phyloP scores from a whole-genome alignment of 2,797 vertebrate species.

The Petrocephalus sullivani region DNA sequence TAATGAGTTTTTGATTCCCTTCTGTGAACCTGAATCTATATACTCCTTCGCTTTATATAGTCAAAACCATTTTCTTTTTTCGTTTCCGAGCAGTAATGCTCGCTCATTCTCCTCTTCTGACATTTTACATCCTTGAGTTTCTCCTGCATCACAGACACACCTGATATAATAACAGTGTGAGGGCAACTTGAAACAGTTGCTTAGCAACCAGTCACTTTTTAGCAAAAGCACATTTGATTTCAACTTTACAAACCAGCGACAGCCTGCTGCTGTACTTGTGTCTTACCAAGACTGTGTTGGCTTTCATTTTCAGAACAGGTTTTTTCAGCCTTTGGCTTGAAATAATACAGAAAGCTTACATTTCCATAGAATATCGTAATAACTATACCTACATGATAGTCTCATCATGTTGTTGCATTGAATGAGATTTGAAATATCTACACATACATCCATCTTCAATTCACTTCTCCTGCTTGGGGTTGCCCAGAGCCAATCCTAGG shows the following conservation, averaged over 20 bases:
- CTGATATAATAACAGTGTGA: constrained; percentile 10
- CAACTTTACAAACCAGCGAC: background rate
- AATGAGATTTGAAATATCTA: background rate
- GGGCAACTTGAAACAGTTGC: constrained; percentile 14
- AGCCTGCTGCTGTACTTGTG: background rate
- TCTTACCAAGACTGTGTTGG: constrained; percentile 1
- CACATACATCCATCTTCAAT: background rate
- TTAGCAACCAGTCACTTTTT: constrained; percentile 14
- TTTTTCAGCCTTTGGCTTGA: background rate
- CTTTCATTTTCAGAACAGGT: background rate
- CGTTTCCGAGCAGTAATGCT: background rate
- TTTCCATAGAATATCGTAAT: background rate
- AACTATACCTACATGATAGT: background rate
- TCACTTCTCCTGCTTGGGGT: background rate
- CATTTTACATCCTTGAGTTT: constrained; percentile 1
- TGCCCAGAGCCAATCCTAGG: background rate
- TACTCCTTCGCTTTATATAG: background rate
- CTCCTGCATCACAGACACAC: background rate
- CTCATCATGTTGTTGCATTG: background rate
- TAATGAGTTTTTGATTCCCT: background rate
- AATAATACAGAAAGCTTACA: background rate
- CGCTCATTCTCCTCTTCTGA: background rate
- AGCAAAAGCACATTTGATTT: constrained; percentile 10
- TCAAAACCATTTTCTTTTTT: background rate
- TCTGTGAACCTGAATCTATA: background rate